A percentile compares a stretch with the other conserved stretches of the same genome.
Evolutionary conservation across 2,888 invertebrate species (phyloP).

Genomic region (Ophioninae sp.): DNA sequence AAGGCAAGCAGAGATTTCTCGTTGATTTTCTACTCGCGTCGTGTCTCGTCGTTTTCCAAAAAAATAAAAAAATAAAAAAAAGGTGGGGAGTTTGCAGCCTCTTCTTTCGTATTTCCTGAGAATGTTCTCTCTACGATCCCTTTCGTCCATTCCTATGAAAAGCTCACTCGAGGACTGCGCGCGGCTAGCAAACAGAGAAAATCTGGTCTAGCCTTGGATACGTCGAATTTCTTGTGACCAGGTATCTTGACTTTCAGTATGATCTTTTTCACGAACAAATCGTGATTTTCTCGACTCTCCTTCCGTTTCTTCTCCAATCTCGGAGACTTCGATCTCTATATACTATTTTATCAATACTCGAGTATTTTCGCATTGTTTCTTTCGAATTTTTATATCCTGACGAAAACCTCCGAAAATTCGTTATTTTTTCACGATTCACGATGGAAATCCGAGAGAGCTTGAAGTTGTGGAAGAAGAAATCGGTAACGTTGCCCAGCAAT

Average conservation of each 20-base stretch:
- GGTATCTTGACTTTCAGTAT: constrained; percentile 26
- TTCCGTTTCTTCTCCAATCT: too few relatives aligned
- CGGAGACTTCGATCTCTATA: too few relatives aligned
- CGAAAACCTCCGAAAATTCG: too few relatives aligned
- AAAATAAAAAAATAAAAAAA: neutral
- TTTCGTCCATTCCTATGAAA: constrained; percentile 2
- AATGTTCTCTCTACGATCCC: constrained; percentile 16
- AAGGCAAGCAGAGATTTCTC: constrained; percentile 5
- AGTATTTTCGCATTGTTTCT: too few relatives aligned
- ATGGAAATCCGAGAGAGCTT: too few relatives aligned
- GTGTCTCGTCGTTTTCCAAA: constrained; percentile 7
- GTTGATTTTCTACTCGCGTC: neutral
- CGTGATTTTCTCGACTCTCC: too few relatives aligned
- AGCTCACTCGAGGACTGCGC: neutral
- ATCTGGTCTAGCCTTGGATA: constrained; percentile 64
- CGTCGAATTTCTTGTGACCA: constrained; percentile 69
- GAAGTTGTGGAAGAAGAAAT: neutral
- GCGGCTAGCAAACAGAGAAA: constrained; percentile 11
- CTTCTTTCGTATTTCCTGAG: neutral
- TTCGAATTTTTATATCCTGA: too few relatives aligned
- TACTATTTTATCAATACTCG: too few relatives aligned
- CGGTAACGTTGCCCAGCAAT: neutral
- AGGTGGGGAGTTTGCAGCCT: neutral
- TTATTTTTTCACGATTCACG: too few relatives aligned
- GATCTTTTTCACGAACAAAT: neutral